Conservation (phyloP, 2,113 vertebrate genomes). For the Ceyx margarethae region DNA sequence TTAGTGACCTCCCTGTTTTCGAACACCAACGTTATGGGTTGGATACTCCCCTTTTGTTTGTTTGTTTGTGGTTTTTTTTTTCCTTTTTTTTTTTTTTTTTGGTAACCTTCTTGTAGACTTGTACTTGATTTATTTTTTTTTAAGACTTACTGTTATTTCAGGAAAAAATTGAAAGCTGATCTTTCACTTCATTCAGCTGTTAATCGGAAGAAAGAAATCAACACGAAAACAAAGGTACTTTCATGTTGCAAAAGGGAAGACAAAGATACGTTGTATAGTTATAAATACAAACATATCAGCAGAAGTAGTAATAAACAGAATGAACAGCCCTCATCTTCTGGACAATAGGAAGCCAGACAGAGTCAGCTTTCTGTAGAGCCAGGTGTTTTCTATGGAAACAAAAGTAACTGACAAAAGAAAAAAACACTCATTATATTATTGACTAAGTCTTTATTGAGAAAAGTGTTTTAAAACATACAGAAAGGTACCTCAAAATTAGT, state of each 20-base stretch:
- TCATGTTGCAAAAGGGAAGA: constrained; percentile 75
- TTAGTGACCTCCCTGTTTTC: no score
- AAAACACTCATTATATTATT: neutral
- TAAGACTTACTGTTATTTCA: constrained; percentile 70
- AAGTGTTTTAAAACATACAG: constrained; percentile 23
- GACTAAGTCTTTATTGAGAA: constrained; percentile 11
- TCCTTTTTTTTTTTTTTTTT: neutral
- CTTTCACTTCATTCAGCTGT: constrained; percentile 69
- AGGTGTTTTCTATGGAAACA: constrained; percentile 22
- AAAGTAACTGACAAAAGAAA: constrained; percentile 29
- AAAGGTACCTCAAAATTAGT: constrained; percentile 66
- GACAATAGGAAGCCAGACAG: neutral
- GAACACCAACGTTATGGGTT: no score
- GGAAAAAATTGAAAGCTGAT: constrained; percentile 70
- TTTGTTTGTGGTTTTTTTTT: no score
- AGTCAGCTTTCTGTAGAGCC: constrained; percentile 53
- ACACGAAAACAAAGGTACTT: constrained; percentile 62
- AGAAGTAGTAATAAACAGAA: constrained; percentile 51
- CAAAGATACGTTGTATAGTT: constrained; percentile 64
- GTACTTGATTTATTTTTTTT: constrained; percentile 67
- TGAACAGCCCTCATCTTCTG: constrained; percentile 35
- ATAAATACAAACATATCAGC: constrained; percentile 57
- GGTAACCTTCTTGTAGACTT: constrained; percentile 73
- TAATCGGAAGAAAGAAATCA: constrained; percentile 48
- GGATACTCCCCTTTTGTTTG: no score